Percentiles rank a stretch among this genome's conserved stretches.
Conservation (phyloP, 2,888 invertebrate species). For the Drosophila pseudotalamancana region DNA sequence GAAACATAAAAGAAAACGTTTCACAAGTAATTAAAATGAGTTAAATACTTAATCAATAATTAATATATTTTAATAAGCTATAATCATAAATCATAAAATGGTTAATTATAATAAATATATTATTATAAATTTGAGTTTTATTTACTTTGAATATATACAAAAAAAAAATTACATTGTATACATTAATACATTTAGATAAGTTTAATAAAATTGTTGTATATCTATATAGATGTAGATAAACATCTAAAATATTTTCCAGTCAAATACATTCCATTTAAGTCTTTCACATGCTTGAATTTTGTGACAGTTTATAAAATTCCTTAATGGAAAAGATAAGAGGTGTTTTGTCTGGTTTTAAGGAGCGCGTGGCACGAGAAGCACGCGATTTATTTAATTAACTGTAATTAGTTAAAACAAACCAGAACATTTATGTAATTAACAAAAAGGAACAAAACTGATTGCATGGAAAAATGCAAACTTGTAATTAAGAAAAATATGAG, state of each 20-base stretch:
- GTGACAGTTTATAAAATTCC: conserved; percentile 1
- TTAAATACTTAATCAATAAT: too few relatives aligned
- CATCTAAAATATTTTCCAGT: not conserved
- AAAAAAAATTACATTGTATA: too few relatives aligned
- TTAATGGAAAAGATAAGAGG: conserved; percentile 39
- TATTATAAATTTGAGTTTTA: too few relatives aligned
- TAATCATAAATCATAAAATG: too few relatives aligned
- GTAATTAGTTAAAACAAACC: conserved; percentile 42
- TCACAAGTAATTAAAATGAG: too few relatives aligned
- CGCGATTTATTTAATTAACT: conserved; percentile 29
- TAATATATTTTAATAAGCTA: too few relatives aligned
- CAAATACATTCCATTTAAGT: too few relatives aligned
- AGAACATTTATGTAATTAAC: conserved; percentile 42
- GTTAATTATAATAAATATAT: too few relatives aligned
- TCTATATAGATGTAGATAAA: too few relatives aligned
- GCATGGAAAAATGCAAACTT: conserved; percentile 1
- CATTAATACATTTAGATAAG: too few relatives aligned
- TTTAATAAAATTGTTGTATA: too few relatives aligned
- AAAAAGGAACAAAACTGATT: conserved; percentile 10
- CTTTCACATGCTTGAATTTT: not conserved
- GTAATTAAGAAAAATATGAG: not conserved
- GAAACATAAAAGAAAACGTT: not conserved
- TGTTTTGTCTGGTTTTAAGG: conserved; percentile 17
- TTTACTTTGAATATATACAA: too few relatives aligned
- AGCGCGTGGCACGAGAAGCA: conserved; percentile 28